Evolutionary conservation across 2,797 vertebrate species (phyloP), one percentile per base, ranked within the genome.

Genomic region (Podarcis siculus): DNA sequence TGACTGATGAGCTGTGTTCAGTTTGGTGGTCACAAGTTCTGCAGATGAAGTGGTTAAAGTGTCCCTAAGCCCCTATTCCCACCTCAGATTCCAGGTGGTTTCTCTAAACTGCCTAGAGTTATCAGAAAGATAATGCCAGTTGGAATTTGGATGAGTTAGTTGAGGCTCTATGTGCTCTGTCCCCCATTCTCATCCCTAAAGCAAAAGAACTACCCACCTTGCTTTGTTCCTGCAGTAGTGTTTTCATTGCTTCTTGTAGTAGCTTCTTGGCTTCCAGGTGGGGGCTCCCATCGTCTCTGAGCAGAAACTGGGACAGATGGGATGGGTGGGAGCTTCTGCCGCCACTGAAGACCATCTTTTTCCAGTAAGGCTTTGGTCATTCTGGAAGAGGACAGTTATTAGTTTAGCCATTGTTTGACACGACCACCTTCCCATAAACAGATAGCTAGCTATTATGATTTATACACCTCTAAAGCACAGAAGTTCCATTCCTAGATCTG

Each of bases 351-450:
- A 0, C 98, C 98, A 32, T 98, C 97, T 3, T 96, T 97, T 83
- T 98, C 98, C 71, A 97, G 96, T 89, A 99, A 96, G 5, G 96
- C 98, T 96, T 98, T 98, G 17, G 98, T 98, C 98, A 99, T 99
- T 96, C 98, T 99, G 94, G 23, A 97, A 87, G n/a, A 94, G 27
- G 32, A 42, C 58, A 87, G 7, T 89, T 58, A 95, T 67, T 0
- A 8, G 39, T 61, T 88, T 55, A 30, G 58, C 89, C 35, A 0
- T 2, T 75, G 72, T 17, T 0, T 8, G 67, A 21, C 79, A 82
- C 1, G 42, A 10, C 66, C 39, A 25, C 0, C 42, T 66, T 71
- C 19, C 4, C 69, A 73, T 49, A 35, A 35, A 49, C 8, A 42
- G 79, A 12, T 4, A 32, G 21, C 9, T 37, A 80, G 25, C 10